Evolutionary conservation across 2,113 vertebrate species (phyloP).

Genomic region (Speoplatyrhinus poulsoni): DNA sequence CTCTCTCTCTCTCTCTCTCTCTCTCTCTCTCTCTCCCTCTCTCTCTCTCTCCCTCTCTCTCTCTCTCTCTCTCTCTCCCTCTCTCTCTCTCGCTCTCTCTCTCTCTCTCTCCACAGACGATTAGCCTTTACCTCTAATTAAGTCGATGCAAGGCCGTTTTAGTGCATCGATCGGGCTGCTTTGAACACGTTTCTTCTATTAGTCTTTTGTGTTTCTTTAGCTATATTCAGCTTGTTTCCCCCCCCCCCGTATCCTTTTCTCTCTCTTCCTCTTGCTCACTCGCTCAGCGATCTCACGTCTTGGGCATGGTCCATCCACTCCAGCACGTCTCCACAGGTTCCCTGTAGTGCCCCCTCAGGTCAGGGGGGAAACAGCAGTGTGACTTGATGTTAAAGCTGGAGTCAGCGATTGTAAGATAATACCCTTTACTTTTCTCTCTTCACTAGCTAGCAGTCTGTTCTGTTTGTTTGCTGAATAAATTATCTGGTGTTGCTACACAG

Average conservation of each 20-base stretch:
- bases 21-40: not conserved
- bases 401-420: too few species aligned
- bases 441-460: too few species aligned
- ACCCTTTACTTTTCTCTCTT: too few species aligned
- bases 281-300: not conserved
- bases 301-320: not conserved
- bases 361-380: too few species aligned
- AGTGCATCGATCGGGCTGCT: not conserved
- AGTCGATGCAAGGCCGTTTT: not conserved
- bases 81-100: not conserved
- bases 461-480: too few species aligned
- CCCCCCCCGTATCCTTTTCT: conserved; percentile 18
- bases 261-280: conserved; percentile 43
- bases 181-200: not conserved
- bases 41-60: not conserved
- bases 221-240: not conserved
- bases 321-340: too few species aligned
- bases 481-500: too few species aligned
- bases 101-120: not conserved
- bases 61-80: conserved; percentile 44
- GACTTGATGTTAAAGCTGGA: too few species aligned
- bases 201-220: not conserved
- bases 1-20: too few species aligned
- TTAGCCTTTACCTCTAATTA: not conserved
- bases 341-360: too few species aligned